Percentiles rank a stretch among this genome's conserved stretches.
Evolutionary conservation across 2,797 vertebrate species (phyloP).

Genomic region (Tokudaia muenninki): DNA sequence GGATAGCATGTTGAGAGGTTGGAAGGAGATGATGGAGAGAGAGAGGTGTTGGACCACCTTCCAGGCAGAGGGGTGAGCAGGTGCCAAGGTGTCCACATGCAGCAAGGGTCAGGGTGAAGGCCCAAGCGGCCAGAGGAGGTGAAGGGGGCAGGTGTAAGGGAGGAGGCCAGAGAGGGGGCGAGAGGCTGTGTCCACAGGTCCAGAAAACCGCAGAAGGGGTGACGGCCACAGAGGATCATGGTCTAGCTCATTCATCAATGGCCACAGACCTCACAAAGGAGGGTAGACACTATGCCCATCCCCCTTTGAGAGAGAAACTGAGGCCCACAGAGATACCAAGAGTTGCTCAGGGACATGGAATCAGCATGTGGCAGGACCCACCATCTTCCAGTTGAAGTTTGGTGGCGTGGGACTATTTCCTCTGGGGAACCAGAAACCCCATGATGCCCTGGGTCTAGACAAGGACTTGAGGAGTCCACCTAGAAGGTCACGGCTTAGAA

Average conservation of each 20-base stretch:
- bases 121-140: neutral
- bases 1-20: neutral
- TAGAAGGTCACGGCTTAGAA: neutral
- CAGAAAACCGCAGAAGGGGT: neutral
- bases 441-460: accelerated
- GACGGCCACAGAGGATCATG: neutral
- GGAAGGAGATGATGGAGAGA: neutral
- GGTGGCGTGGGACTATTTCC: neutral
- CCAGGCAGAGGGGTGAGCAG: neutral
- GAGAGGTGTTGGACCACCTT: neutral
- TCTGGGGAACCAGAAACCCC: accelerated
- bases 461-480: neutral
- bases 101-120: neutral
- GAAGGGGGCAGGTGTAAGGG: neutral
- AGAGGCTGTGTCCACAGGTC: accelerated
- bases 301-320: neutral
- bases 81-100: neutral
- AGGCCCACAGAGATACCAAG: neutral
- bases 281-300: neutral
- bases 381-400: neutral
- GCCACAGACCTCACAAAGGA: neutral
- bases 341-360: neutral
- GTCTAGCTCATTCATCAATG: accelerated
- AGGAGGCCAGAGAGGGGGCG: neutral
- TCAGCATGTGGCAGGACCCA: neutral